A percentile compares a stretch with the other conserved stretches of the same genome.
Evolutionary conservation across 2,888 invertebrate species (phyloP).

Genomic region (Drosophila monieri): DNA sequence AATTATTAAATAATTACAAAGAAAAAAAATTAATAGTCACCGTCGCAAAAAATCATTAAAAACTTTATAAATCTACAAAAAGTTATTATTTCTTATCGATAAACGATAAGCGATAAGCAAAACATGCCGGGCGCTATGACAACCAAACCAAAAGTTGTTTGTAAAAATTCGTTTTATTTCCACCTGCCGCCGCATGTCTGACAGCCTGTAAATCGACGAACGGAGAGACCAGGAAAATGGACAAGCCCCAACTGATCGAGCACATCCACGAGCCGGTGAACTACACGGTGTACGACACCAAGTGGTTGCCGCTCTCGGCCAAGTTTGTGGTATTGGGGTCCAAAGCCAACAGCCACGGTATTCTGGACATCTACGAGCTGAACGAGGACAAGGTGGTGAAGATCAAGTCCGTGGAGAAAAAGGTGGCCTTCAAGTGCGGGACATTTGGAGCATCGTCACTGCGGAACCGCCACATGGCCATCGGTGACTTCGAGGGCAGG

Average conservation of each 20-base stretch:
- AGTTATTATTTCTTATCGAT: background rate
- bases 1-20: too few relatives aligned
- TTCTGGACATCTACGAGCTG: conserved; percentile 92
- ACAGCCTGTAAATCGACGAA: background rate
- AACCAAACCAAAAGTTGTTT: conserved; percentile 34
- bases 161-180: conserved; percentile 23
- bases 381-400: conserved; percentile 89
- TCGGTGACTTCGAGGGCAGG: conserved; percentile 95
- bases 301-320: conserved; percentile 97
- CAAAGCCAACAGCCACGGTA: conserved; percentile 93
- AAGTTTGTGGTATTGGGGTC: conserved; percentile 96
- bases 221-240: conserved; percentile 83
- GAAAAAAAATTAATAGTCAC: too few relatives aligned
- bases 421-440: conserved; percentile 95
- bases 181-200: conserved; percentile 9
- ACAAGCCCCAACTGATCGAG: conserved; percentile 95
- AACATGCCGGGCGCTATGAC: conserved; percentile 23
- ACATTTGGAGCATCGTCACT: conserved; percentile 95
- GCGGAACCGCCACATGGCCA: conserved; percentile 92
- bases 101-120: background rate
- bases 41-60: background rate
- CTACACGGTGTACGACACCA: conserved; percentile 95
- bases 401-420: conserved; percentile 90
- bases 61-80: background rate
- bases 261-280: conserved; percentile 92